Base-by-base conservation (phyloP, 2,797 vertebrate species). In the Petrocephalus schoutedeni region DNA sequence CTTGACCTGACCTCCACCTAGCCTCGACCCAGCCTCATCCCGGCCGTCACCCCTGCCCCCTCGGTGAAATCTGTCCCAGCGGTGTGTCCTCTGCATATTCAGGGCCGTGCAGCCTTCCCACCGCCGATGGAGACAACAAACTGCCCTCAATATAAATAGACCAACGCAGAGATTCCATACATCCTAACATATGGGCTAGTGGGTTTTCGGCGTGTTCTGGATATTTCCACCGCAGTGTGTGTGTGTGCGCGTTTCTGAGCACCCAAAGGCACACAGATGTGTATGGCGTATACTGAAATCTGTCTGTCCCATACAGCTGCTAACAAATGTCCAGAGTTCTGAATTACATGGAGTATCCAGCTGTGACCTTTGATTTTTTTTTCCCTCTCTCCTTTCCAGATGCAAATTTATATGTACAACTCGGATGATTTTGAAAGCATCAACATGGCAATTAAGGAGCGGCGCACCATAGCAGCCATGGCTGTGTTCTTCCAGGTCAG, bases 371-470 rank as follows among this genome's bases (percentile, higher is more conserved):
- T 7, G 45, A 10, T 82, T 49, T 49, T 49, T 49, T 53, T 4
- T 45, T 28, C 28, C 14, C 71, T 77, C 41, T 49, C 36, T 80
- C 36, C 36, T n/a, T 51, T 91, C 92, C 96, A 99, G 98, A 99
- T 99, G 98, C 98, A 99, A 95, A 97, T 99, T 94, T 99, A 98
- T 95, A 98, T 98, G 95, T 99, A 99, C 92, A 99, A 98, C 93
- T 97, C 98, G 0, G 98, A 99, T 36, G 97, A 98, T 94, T 99
- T 98, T 88, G 98, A 99, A 95, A 98, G 97, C 92, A 97, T 99
- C 91, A 96, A 96, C 87, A 95, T 95, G 8, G 97, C 98, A 32
- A 96, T 98, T 93, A 95, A 95, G 90, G 97, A 98, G 92, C 98
- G 97, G 94, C 96, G 97, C 90, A 95, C 96, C 89, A 96, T 98